Evolutionary conservation across 2,797 vertebrate species (phyloP).

Genomic region (Natrix natrix): DNA sequence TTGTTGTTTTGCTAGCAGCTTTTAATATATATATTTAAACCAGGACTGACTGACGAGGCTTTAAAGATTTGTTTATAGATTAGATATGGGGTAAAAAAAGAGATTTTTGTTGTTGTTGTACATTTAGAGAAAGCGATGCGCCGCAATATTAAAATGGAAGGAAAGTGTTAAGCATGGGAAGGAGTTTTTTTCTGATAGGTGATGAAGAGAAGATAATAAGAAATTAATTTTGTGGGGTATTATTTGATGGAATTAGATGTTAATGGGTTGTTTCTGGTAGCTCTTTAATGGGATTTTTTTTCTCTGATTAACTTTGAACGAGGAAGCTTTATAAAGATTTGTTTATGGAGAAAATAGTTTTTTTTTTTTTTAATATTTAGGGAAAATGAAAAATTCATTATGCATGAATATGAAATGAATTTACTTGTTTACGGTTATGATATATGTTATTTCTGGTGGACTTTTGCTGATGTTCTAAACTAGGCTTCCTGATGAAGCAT

Average conservation of each 20-base stretch:
- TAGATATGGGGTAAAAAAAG: neutral
- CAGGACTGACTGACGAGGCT: neutral
- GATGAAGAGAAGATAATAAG: neutral
- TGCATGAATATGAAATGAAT: neutral
- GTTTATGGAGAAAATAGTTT: neutral
- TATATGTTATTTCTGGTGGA: neutral
- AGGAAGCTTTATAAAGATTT: neutral
- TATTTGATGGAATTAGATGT: neutral
- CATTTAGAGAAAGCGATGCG: neutral
- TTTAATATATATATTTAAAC: neutral
- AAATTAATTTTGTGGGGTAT: neutral
- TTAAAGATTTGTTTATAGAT: neutral
- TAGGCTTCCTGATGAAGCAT: no score
- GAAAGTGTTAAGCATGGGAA: neutral
- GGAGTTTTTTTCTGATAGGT: neutral
- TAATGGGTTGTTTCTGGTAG: neutral
- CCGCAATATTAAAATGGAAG: neutral
- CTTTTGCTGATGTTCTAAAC: neutral
- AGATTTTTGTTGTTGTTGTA: neutral
- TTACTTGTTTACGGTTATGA: neutral
- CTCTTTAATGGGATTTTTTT: neutral
- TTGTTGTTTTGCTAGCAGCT: neutral
- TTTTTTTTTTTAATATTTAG: neutral
- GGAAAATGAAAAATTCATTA: neutral
- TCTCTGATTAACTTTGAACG: neutral